phyloP scores from a whole-genome alignment of 2,888 invertebrate genomes.

The Aelia acuminata region DNA sequence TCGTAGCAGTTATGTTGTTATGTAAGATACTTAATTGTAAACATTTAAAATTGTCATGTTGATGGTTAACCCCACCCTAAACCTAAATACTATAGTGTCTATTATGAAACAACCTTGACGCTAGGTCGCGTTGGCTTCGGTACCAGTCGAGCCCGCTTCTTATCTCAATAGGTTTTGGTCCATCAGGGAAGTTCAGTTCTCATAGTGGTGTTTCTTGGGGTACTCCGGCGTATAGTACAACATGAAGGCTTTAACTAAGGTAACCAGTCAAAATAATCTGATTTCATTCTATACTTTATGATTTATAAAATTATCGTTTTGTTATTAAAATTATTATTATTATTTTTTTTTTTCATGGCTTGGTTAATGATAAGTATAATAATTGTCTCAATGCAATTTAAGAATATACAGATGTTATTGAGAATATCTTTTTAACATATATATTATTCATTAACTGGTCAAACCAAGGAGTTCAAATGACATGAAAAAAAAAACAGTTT shows the following conservation, averaged over 20 bases:
- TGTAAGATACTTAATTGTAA: background rate
- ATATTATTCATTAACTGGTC: too few relatives aligned
- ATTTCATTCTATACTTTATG: background rate
- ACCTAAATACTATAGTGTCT: conserved; percentile 29
- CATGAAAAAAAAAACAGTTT: too few relatives aligned
- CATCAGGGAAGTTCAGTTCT: background rate
- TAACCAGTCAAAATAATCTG: background rate
- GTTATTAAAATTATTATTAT: background rate
- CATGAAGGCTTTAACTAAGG: background rate
- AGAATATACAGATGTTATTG: too few relatives aligned
- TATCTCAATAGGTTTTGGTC: background rate
- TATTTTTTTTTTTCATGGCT: background rate
- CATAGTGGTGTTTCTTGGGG: background rate
- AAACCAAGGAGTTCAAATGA: too few relatives aligned
- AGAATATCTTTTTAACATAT: too few relatives aligned
- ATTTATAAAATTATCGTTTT: background rate
- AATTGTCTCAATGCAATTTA: too few relatives aligned
- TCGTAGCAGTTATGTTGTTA: background rate
- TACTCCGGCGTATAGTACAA: background rate
- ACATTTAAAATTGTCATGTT: background rate
- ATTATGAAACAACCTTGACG: conserved; percentile 43
- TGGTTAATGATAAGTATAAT: too few relatives aligned
- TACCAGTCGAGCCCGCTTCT: conserved; percentile 3
- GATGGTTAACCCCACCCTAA: background rate
- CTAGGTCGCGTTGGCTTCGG: background rate